A percentile compares a stretch with the other conserved stretches of the same genome.
Evolutionary conservation across 1,140 invertebrate species (phyloP).

Genomic region (Cydia pomonella): DNA sequence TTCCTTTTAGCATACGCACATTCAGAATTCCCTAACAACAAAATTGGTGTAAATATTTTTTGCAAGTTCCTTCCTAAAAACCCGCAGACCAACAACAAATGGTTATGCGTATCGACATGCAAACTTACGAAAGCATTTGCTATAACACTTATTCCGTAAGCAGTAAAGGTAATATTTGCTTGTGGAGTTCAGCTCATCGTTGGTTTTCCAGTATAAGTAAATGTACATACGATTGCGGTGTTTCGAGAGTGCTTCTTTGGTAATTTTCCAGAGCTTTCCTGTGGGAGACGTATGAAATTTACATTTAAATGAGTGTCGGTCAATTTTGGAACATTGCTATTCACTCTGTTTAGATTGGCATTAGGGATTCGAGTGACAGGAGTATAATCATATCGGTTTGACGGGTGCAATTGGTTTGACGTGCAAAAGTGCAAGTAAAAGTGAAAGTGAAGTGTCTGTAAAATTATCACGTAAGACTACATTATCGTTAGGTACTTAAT

Average conservation of each 20-base stretch:
- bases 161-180: background rate
- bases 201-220: slow-evolving; percentile 33
- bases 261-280: slow-evolving; percentile 40
- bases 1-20: too few relatives aligned
- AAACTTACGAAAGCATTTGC: background rate
- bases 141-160: background rate
- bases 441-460: too few relatives aligned
- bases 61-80: background rate
- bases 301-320: slow-evolving; percentile 43
- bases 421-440: too few relatives aligned
- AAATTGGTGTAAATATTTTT: background rate
- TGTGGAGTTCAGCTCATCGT: background rate
- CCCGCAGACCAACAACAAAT: background rate
- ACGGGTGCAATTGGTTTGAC: too few relatives aligned
- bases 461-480: too few relatives aligned
- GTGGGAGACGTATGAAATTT: slow-evolving; percentile 46
- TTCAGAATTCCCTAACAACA: background rate
- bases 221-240: slow-evolving; percentile 35
- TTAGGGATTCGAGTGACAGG: background rate
- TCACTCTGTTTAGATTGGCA: slow-evolving; percentile 10
- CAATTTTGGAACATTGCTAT: slow-evolving; percentile 19
- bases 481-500: too few relatives aligned
- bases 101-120: background rate
- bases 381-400: too few relatives aligned
- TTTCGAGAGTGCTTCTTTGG: slow-evolving; percentile 31